phyloP scores from a whole-genome alignment of 2,888 invertebrate species.

The Aphelenchoides bicaudatus region DNA sequence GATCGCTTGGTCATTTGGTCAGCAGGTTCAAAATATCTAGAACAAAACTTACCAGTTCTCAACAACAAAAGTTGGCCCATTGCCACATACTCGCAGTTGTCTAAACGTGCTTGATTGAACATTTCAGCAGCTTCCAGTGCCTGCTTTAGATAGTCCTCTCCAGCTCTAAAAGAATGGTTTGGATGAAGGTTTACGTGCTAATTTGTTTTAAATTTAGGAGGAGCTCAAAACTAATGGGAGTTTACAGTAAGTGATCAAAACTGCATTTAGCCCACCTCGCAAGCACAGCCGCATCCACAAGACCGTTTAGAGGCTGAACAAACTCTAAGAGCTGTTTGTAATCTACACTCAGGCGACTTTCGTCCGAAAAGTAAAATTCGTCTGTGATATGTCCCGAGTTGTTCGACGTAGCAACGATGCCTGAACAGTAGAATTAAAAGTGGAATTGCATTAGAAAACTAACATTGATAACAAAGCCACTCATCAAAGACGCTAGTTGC shows the following conservation, averaged over 20 bases:
- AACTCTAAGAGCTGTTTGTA: background rate
- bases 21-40: too few species aligned
- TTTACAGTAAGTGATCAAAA: background rate
- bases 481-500: background rate
- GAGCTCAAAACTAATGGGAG: too few species aligned
- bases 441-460: too few species aligned
- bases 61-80: background rate
- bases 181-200: too few species aligned
- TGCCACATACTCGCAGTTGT: constrained; percentile 3
- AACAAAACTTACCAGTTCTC: background rate
- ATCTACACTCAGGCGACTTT: background rate
- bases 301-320: constrained; percentile 4
- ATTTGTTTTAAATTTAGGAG: too few species aligned
- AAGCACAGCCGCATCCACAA: background rate
- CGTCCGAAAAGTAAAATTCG: constrained; percentile 5
- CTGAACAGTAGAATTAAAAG: too few species aligned
- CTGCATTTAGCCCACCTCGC: background rate
- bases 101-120: background rate
- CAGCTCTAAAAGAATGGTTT: background rate
- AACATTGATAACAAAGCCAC: background rate
- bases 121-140: background rate
- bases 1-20: too few species aligned
- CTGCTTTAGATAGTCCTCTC: background rate
- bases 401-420: constrained; percentile 8
- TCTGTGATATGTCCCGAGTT: background rate